phyloP scores from a whole-genome alignment of 2,797 vertebrate genomes.

The Chanos chanos region DNA sequence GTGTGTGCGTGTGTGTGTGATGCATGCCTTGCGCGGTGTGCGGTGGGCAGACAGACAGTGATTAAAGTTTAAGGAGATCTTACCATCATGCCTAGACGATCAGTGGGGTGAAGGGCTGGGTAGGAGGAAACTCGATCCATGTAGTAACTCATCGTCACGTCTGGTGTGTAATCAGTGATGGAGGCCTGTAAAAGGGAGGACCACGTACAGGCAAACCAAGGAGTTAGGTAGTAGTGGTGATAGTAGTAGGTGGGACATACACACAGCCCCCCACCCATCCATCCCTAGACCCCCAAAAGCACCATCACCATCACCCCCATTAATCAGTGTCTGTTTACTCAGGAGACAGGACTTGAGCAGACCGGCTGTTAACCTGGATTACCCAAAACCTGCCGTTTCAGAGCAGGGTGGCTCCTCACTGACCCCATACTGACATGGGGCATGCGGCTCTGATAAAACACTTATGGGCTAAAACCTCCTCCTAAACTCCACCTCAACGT shows the following conservation, averaged over 20 bases:
- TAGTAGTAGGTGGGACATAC: neutral
- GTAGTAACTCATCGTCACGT: slow-evolving; percentile 88
- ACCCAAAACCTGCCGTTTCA: slow-evolving; percentile 39
- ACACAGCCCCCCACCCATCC: slow-evolving; percentile 17
- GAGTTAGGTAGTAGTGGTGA: neutral
- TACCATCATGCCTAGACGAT: slow-evolving; percentile 79
- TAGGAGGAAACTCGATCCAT: slow-evolving; percentile 77
- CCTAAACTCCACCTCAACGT: too few species aligned
- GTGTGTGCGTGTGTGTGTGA: too few species aligned
- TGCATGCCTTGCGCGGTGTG: slow-evolving; percentile 54
- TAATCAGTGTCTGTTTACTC: slow-evolving; percentile 67
- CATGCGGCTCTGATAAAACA: neutral
- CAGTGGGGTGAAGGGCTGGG: slow-evolving; percentile 71
- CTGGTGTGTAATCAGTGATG: slow-evolving; percentile 21
- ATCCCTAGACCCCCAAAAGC: slow-evolving; percentile 39
- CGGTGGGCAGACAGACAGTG: slow-evolving; percentile 56
- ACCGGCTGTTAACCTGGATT: slow-evolving; percentile 10
- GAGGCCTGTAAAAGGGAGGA: slow-evolving; percentile 10
- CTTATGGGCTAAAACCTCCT: too few species aligned
- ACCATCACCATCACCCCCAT: slow-evolving; percentile 52
- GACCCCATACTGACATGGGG: neutral
- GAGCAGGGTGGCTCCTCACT: slow-evolving; percentile 2
- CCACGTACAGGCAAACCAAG: slow-evolving; percentile 2
- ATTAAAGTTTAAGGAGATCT: slow-evolving; percentile 71
- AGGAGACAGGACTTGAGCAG: slow-evolving; percentile 9